Evolutionary conservation across 2,888 invertebrate species (phyloP).

Genomic region (Tuberolachnus salignus): DNA sequence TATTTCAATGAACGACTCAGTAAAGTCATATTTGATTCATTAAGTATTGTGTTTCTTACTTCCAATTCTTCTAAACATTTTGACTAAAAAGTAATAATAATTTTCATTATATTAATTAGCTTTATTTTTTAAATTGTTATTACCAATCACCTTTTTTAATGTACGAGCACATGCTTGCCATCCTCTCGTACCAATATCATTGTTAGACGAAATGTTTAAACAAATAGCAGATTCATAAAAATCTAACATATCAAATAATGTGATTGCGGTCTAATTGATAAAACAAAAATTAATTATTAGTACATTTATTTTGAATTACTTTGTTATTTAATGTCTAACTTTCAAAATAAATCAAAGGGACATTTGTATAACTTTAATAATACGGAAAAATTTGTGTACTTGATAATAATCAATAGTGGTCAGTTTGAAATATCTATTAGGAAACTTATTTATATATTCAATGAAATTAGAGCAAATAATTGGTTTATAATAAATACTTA

Average conservation of each 20-base stretch:
- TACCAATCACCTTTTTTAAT: constrained; percentile 72
- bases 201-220: constrained; percentile 78
- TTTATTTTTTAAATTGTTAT: constrained; percentile 15
- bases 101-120: background rate
- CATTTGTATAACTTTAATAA: background rate
- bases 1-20: constrained; percentile 75
- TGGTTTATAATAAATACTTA: too few relatives aligned
- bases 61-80: constrained; percentile 74
- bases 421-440: background rate
- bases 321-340: background rate
- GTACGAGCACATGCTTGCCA: constrained; percentile 84
- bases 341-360: background rate
- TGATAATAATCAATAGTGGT: background rate
- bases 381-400: background rate
- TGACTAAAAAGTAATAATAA: constrained; percentile 66
- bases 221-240: constrained; percentile 84
- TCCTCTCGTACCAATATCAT: constrained; percentile 76
- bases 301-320: background rate
- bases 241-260: constrained; percentile 89
- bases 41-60: constrained; percentile 69
- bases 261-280: constrained; percentile 67
- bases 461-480: too few relatives aligned
- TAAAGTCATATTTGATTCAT: constrained; percentile 74
- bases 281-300: constrained; percentile 6
- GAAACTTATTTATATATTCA: background rate